Conservation (phyloP, 2,888 invertebrate genomes). For the Lordiphosa fenestrarum region DNA sequence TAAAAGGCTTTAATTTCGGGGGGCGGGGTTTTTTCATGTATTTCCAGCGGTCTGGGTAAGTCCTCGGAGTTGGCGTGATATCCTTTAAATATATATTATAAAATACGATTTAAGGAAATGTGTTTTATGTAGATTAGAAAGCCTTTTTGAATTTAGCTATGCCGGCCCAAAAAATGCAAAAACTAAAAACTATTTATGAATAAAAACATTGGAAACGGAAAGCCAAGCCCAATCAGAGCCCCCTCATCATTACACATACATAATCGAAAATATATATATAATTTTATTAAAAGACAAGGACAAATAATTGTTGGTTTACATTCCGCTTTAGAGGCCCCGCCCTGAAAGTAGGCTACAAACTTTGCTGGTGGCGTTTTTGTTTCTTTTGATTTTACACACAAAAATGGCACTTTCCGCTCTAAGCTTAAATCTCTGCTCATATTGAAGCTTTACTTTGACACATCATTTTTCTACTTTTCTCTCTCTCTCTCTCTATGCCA, state of each 20-base stretch:
- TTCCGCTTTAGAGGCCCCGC: not conserved
- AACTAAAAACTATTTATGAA: conserved; percentile 10
- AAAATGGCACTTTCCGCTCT: conserved; percentile 26
- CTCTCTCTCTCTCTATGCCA: conserved; percentile 35
- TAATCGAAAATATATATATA: not conserved
- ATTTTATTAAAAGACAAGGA: not conserved
- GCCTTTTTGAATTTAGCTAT: conserved; percentile 60
- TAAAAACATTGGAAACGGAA: conserved; percentile 8
- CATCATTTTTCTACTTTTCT: conserved; percentile 36
- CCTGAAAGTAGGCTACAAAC: not conserved
- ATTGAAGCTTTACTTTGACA: conserved; percentile 40
- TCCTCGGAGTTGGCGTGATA: conserved; percentile 53
- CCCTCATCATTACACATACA: conserved; percentile 11
- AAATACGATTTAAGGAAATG: conserved; percentile 47
- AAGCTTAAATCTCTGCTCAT: conserved; percentile 36
- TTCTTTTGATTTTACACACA: conserved; percentile 13
- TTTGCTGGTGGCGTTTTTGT: conserved; percentile 10
- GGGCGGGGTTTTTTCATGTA: conserved; percentile 32
- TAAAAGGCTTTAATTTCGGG: conserved; percentile 26
- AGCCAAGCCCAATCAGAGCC: conserved; percentile 25
- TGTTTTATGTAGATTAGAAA: conserved; percentile 62
- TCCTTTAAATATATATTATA: conserved; percentile 37
- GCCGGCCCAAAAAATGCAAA: conserved; percentile 40
- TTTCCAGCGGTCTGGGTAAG: conserved; percentile 65
- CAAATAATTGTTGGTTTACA: conserved; percentile 4